Evolutionary conservation across 1,140 invertebrate species (phyloP).

Genomic region (Calephelis virginiensis): DNA sequence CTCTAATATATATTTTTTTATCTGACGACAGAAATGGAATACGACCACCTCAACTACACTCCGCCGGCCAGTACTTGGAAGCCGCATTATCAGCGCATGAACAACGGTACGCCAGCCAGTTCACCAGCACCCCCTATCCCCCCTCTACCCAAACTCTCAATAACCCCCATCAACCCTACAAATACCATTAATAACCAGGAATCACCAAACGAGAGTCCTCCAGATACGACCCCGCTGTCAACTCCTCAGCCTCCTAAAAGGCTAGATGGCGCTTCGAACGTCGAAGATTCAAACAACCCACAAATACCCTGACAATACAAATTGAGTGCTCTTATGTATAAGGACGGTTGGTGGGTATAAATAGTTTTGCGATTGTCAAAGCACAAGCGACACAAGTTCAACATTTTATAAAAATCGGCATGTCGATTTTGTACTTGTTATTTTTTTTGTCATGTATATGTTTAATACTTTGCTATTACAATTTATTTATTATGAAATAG

Average conservation of each 20-base stretch:
- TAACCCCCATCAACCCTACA: neutral
- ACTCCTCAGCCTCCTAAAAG: constrained; percentile 6
- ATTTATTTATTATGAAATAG: too few species aligned
- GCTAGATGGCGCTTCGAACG: constrained; percentile 18
- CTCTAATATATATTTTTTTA: too few species aligned
- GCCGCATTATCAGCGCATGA: constrained; percentile 90
- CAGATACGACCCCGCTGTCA: neutral
- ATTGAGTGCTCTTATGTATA: constrained; percentile 11
- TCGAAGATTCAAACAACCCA: neutral
- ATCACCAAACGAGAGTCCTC: neutral
- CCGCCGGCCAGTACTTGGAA: constrained; percentile 88
- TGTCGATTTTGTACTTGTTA: neutral
- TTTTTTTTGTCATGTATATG: too few species aligned
- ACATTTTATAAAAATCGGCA: neutral
- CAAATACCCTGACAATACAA: constrained; percentile 4
- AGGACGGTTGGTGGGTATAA: constrained; percentile 2
- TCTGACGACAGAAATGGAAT: constrained; percentile 82
- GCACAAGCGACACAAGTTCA: neutral
- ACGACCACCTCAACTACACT: constrained; percentile 92
- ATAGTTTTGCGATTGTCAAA: neutral
- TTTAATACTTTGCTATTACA: too few species aligned
- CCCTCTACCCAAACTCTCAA: constrained; percentile 48
- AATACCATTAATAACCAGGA: neutral
- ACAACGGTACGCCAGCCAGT: constrained; percentile 74
- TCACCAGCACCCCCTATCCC: constrained; percentile 47